Percentiles rank a stretch among this genome's conserved stretches.
Evolutionary conservation across 2,113 vertebrate species (phyloP).

Genomic region (Setophaga kirtlandii): DNA sequence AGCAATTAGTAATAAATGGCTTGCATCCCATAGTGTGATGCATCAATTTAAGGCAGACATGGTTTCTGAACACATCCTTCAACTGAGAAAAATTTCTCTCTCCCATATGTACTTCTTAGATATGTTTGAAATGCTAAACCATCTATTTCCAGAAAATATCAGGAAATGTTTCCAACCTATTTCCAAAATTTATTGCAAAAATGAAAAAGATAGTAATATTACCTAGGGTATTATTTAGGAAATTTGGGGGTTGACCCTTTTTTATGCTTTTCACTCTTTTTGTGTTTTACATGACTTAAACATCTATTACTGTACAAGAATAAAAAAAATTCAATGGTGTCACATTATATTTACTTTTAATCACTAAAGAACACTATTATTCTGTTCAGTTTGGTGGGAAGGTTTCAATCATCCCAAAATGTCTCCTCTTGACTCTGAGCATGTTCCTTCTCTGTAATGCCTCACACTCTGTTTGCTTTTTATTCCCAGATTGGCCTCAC

Average conservation of each 20-base stretch:
- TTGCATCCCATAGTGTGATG: background rate
- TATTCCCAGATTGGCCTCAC: background rate
- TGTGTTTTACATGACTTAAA: background rate
- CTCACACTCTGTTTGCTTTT: background rate
- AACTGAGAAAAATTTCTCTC: background rate
- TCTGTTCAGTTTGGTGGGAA: background rate
- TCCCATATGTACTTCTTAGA: background rate
- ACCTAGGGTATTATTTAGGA: background rate
- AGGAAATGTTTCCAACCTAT: background rate
- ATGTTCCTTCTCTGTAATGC: background rate
- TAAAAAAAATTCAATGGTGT: background rate
- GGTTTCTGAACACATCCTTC: background rate
- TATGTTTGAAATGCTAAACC: background rate
- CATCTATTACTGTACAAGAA: background rate
- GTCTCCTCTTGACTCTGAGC: background rate
- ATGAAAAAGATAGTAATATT: background rate
- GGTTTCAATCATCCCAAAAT: background rate
- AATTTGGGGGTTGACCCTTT: accelerated
- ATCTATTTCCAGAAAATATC: background rate
- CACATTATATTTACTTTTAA: background rate
- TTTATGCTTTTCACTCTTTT: background rate
- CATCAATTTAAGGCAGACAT: background rate
- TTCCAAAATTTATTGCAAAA: background rate
- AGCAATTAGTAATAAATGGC: background rate
- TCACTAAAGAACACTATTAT: background rate